These are phyloP conservation scores for Anoplolepis gracilipes DNA, from an alignment of 1,140 invertebrate species.

Conservation along the genomic window DNA sequence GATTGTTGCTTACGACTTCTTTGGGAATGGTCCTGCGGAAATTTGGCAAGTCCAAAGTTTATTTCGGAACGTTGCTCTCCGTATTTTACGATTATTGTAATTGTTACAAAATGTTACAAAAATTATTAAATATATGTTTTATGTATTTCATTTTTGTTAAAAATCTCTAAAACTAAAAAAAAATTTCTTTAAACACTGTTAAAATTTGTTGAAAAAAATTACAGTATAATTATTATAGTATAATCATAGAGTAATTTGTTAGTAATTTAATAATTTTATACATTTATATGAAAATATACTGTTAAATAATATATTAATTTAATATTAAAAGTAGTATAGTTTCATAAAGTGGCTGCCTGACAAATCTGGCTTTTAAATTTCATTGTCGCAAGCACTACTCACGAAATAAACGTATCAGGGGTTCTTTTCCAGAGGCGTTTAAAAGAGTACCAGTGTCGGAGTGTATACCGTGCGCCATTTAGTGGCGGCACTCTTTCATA, in stretches of 20 bases:
- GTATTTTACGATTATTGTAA: not conserved
- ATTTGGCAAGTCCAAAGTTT: conserved; percentile 45
- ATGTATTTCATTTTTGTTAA: not conserved
- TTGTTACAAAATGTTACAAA: not conserved
- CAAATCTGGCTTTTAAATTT: conserved; percentile 14
- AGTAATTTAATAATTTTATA: not conserved
- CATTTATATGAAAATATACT: not conserved
- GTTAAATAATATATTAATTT: not conserved
- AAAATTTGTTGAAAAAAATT: not conserved
- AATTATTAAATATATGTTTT: not conserved
- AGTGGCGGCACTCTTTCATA: conserved; percentile 80
- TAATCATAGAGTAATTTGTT: no score
- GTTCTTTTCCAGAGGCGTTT: conserved; percentile 65
- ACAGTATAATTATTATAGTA: no score
- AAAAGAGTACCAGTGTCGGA: conserved; percentile 71
- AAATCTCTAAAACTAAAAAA: not conserved
- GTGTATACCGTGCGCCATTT: conserved; percentile 79
- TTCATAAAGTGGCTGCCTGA: not conserved
- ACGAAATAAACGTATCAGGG: conserved; percentile 23
- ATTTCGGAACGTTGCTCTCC: not conserved
- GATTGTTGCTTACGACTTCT: conserved; percentile 82
- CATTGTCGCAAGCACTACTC: conserved; percentile 1
- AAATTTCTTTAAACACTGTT: not conserved
- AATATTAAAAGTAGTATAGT: not conserved
- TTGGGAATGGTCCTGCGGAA: conserved; percentile 66